Conservation (phyloP, 2,888 invertebrate species). For the Eristalinus aeneus region DNA sequence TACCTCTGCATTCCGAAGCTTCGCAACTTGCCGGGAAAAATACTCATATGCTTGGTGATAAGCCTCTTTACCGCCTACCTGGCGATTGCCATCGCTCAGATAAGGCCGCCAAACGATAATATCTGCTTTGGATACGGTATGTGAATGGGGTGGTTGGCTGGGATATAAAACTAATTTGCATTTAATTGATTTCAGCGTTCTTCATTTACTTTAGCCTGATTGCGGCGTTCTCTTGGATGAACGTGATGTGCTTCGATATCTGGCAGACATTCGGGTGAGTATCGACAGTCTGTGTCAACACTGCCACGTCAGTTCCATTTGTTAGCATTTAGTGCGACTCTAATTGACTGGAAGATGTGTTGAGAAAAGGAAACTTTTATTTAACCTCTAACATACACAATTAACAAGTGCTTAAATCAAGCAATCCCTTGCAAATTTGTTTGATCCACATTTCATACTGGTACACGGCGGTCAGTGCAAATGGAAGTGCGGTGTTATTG, state of each 20-base stretch:
- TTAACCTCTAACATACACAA: neutral
- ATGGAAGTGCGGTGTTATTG: neutral
- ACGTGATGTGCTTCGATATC: constrained; percentile 91
- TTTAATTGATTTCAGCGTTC: constrained; percentile 82
- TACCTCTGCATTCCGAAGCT: constrained; percentile 85
- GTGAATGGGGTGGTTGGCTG: constrained; percentile 61
- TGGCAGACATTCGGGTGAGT: constrained; percentile 91
- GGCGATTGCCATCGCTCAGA: constrained; percentile 84
- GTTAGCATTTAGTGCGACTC: neutral
- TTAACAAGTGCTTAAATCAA: neutral
- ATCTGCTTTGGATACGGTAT: constrained; percentile 83
- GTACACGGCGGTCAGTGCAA: neutral
- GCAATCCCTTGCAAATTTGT: neutral
- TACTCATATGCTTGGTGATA: constrained; percentile 86
- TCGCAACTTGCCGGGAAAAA: constrained; percentile 88
- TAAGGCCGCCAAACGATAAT: constrained; percentile 79
- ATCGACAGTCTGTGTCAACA: neutral
- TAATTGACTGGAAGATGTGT: neutral
- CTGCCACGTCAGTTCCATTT: neutral
- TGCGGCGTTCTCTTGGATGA: constrained; percentile 88
- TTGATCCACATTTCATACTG: neutral
- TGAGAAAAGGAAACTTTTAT: neutral
- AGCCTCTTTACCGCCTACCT: constrained; percentile 85
- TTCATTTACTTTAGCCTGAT: constrained; percentile 86
- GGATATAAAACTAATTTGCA: constrained; percentile 4